phyloP scores from a whole-genome alignment of 2,113 vertebrate genomes.

The Burhinus oedicnemus region DNA sequence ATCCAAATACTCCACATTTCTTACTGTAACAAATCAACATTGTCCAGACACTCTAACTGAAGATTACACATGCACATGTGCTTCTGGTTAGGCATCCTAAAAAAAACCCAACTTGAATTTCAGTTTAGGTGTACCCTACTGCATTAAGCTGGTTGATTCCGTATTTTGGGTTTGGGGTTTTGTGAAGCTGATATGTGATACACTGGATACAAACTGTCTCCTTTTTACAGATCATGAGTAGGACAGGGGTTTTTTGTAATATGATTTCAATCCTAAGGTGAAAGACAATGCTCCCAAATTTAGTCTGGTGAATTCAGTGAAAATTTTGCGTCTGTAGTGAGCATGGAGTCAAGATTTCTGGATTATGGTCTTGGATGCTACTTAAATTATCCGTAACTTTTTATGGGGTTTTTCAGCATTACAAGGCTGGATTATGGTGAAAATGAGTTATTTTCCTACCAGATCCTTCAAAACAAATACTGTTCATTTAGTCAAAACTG shows the following conservation, averaged over 20 bases:
- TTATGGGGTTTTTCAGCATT: not conserved
- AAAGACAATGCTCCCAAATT: not conserved
- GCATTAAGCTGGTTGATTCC: not conserved
- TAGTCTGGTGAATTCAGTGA: not conserved
- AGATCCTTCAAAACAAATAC: not conserved
- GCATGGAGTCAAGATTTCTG: not conserved
- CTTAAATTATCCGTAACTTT: not conserved
- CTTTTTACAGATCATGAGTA: not conserved
- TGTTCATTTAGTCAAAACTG: not conserved
- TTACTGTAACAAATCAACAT: not conserved
- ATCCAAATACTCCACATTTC: not conserved
- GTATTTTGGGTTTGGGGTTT: rapidly evolving
- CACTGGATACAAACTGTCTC: not conserved
- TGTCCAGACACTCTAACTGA: not conserved
- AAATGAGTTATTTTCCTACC: not conserved
- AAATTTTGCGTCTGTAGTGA: not conserved
- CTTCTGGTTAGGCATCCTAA: not conserved
- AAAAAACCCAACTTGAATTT: not conserved
- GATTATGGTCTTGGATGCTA: not conserved
- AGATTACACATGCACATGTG: not conserved
- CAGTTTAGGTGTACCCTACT: not conserved
- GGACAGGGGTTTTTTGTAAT: not conserved
- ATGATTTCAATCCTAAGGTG: not conserved
- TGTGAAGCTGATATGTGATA: not conserved
- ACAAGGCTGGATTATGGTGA: not conserved